Conservation (phyloP, 2,113 vertebrate genomes). For the Melanerpes aurifrons region DNA sequence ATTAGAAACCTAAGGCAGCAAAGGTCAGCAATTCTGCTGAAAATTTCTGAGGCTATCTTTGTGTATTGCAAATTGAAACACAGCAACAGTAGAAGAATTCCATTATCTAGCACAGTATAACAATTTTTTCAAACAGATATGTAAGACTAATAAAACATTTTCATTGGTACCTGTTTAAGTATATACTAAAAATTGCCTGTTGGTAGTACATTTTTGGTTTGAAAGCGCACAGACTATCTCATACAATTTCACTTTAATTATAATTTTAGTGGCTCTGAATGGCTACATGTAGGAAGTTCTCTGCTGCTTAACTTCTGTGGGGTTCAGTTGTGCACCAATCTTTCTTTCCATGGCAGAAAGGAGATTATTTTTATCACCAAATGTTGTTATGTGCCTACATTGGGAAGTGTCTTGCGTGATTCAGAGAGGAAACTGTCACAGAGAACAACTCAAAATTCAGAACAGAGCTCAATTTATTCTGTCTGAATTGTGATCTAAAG, state of each 20-base stretch:
- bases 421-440: background rate
- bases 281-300: background rate
- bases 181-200: background rate
- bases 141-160: background rate
- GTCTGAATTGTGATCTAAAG: constrained; percentile 24
- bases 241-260: background rate
- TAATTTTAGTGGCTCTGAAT: background rate
- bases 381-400: background rate
- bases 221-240: background rate
- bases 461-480: constrained; percentile 23
- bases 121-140: background rate
- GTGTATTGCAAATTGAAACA: background rate
- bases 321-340: fast-evolving
- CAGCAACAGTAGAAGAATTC: background rate
- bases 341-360: background rate
- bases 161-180: background rate
- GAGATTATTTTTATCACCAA: background rate
- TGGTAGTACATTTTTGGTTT: background rate
- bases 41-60: background rate
- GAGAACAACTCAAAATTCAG: constrained; percentile 15
- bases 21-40: background rate
- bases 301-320: background rate
- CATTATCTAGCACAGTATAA: background rate
- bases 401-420: fast-evolving
- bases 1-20: background rate